These are phyloP conservation scores for Galleria mellonella DNA, from an alignment of 1,140 invertebrate genomes.

Conservation along the genomic window DNA sequence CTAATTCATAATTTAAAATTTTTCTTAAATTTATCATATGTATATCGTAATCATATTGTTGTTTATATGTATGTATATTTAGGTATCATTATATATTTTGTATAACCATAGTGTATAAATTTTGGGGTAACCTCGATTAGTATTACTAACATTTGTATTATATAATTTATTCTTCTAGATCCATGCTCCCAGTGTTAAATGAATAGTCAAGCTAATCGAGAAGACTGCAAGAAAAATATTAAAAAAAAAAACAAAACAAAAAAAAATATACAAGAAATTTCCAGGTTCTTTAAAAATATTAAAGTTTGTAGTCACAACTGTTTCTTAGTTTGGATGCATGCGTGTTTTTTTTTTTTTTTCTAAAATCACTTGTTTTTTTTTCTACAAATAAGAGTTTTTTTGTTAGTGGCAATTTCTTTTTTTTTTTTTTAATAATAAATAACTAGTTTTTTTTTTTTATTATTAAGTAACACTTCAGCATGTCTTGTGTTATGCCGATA, in stretches of 20 bases:
- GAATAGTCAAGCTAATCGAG: slow-evolving; percentile 76
- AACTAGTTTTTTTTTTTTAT: slow-evolving; percentile 4
- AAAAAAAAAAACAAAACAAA: slow-evolving; percentile 30
- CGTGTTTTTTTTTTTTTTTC: slow-evolving; percentile 6
- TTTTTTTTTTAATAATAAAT: neutral
- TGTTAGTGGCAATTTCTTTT: slow-evolving; percentile 5
- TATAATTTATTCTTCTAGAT: slow-evolving; percentile 75
- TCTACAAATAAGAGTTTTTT: neutral
- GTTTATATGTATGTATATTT: no score
- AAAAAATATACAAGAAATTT: slow-evolving; percentile 37
- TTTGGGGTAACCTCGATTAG: no score
- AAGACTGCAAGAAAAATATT: slow-evolving; percentile 65
- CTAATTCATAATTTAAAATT: no score
- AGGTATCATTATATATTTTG: neutral
- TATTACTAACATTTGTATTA: no score
- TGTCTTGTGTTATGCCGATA: no score
- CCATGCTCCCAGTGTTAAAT: slow-evolving; percentile 85
- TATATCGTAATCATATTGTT: no score
- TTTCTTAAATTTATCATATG: no score
- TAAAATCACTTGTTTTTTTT: neutral
- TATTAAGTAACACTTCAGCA: no score
- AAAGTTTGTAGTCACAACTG: slow-evolving; percentile 46
- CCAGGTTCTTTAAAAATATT: slow-evolving; percentile 51
- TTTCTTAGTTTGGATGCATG: slow-evolving; percentile 23
- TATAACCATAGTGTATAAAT: no score